Base-by-base conservation (phyloP, 2,888 invertebrate species). In the Megaustenia siamemsis region DNA sequence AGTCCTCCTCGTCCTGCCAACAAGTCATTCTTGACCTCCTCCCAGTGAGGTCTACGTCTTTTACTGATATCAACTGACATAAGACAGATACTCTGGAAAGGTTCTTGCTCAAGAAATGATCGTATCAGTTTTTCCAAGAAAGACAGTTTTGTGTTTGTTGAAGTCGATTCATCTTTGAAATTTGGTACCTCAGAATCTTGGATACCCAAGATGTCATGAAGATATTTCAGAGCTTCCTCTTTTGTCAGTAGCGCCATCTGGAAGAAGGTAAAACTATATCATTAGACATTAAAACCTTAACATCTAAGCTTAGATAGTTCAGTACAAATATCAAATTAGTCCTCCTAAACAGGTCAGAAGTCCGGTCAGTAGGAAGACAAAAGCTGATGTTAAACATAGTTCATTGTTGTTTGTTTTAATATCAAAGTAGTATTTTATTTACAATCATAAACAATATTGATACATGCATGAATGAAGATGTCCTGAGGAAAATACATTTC, bases 61-160 rank as follows among this genome's bases (percentile, higher is more conserved):
- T 80, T 18, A 0, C 21, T 73, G 2, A 56, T 66, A 18, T 80
- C 76, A 12, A 40, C 24, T 0, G 85, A 73, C 86, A 88, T 86
- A 3, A 89, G 78, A 5, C 66, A 76, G 66, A 88, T 76, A 56
- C 84, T 87, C 35, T 88, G 89, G 66, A 89, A 88, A 10, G 87
- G 88, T 28, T 68, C 79, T 28, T 10, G 21, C 28, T 45, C 79
- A 24, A 79, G 79, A 49, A 49, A 79, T 49, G 45, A 32, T 12
- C 35, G 68, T 3, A 68, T 66, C 10, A 79, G 3, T n/a, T 28
- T 68, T 66, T 79, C 68, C 35, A 79, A 45, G 24, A 79, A 79
- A 21, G 66, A 68, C 3, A 79, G 35, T 38, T 79, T 79, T 40
- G 40, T 38, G 2, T 2, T 21, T 24, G 40, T 10, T 68, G 79